Conservation (phyloP, 2,888 invertebrate species). For the Neoascia interrupta region DNA sequence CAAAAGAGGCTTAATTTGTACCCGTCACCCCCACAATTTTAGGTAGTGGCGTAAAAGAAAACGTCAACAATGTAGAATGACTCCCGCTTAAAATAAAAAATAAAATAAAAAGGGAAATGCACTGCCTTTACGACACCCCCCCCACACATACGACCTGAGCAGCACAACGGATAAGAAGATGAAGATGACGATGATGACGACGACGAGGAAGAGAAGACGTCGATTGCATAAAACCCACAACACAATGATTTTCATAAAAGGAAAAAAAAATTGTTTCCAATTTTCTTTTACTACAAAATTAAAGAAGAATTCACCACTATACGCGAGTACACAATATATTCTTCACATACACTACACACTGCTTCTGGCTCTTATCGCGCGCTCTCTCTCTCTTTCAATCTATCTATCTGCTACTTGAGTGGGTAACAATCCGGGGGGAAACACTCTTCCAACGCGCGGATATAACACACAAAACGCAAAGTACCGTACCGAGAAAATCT, state of each 20-base stretch:
- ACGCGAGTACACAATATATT: constrained; percentile 25
- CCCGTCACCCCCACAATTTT: too few relatives aligned
- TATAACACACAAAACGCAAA: constrained; percentile 58
- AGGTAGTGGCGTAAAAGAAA: constrained; percentile 43
- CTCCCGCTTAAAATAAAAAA: constrained; percentile 56
- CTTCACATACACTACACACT: constrained; percentile 24
- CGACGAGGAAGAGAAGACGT: constrained; percentile 38
- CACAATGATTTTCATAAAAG: constrained; percentile 32
- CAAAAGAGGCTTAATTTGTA: too few relatives aligned
- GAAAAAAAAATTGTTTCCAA: constrained; percentile 38
- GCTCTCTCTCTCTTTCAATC: constrained; percentile 33
- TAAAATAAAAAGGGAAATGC: too few relatives aligned
- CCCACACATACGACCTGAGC: too few relatives aligned
- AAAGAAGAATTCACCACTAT: constrained; percentile 55
- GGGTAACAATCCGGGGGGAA: too few relatives aligned
- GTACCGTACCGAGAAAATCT: constrained; percentile 63
- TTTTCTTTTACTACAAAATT: constrained; percentile 56
- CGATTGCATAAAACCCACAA: constrained; percentile 64
- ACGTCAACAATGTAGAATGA: constrained; percentile 59
- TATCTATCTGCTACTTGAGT: constrained; percentile 12
- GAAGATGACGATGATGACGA: constrained; percentile 6
- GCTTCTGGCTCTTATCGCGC: neutral
- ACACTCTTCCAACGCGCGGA: constrained; percentile 49
- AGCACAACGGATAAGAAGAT: too few relatives aligned
- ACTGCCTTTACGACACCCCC: constrained; percentile 17